Evolutionary conservation across 2,113 vertebrate genomes (phyloP).

Genomic region (Thermophis baileyi): DNA sequence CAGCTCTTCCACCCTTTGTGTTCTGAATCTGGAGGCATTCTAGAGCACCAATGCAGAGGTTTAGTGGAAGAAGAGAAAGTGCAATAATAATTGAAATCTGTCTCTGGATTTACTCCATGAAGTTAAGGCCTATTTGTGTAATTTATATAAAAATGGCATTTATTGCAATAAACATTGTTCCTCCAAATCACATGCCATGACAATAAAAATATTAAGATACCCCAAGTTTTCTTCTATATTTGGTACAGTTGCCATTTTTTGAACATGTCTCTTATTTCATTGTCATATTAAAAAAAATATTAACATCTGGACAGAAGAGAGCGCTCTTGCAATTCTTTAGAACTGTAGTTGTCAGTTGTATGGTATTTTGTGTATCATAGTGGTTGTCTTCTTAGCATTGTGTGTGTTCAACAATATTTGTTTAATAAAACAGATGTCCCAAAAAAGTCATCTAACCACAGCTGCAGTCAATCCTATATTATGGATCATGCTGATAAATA

Average conservation of each 20-base stretch:
- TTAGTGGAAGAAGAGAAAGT: not conserved
- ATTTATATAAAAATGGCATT: not conserved
- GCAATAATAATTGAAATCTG: not conserved
- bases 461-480: not conserved
- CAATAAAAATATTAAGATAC: not conserved
- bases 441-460: not conserved
- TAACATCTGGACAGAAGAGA: constrained; percentile 4
- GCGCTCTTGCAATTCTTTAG: not conserved
- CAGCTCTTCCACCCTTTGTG: not conserved
- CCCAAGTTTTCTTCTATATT: not conserved
- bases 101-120: not conserved
- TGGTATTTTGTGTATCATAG: not conserved
- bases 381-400: not conserved
- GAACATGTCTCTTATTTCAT: not conserved
- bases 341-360: not conserved
- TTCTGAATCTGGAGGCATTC: not conserved
- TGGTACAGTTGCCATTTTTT: not conserved
- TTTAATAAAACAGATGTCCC: not conserved
- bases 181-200: not conserved
- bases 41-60: not conserved
- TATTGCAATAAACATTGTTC: not conserved
- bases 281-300: not conserved
- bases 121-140: not conserved
- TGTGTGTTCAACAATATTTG: not conserved
- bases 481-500: not conserved